Base-by-base conservation (phyloP, 1,140 invertebrate genomes). In the Wiebesia pumilae region DNA sequence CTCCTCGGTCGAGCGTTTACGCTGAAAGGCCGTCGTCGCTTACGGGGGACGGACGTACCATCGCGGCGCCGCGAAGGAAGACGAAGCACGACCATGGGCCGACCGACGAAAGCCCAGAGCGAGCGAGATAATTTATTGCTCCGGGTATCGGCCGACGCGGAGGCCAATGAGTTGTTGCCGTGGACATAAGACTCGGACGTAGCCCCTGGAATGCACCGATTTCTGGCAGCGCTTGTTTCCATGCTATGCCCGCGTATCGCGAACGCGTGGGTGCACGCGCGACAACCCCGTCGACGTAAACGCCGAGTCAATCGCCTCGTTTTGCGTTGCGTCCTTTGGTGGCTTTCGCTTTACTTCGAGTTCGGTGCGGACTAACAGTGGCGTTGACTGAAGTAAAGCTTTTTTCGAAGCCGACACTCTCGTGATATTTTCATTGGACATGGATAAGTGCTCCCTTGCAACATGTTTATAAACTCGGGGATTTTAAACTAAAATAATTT, bases 101-200 rank as follows among this genome's bases (percentile, higher is more conserved):
- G 51, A 9, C 51, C 51, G 51, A 47, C 43, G 43, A 47, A 12
- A 35, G 33, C 35, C 21, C 33, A 38, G 12, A 21, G 21, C 30
- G 73, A 43, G 51, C 38, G 14, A 81, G n/a, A 80, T 87, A 87
- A 87, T 87, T 87, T 87, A 87, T 83, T 24, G 81, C 33, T 2
- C n/a, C 58, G n/a, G 0, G 40, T 30, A 80, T 81, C 78, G 62
- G 9, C 80, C 14, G 51, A 7, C 2, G 51, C 51, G 51, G 51
- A 54, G 51, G 51, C 51, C 85, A 83, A 87, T 83, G 85, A 87
- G 81, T 87, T 83, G 81, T 83, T 69, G 81, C 79, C 81, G 30
- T 79, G 83, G 69, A 69, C 24, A 30, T 54, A 75, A 12, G 33
- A 40, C 27, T 10, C 51, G 54, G 35, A 35, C 43, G 40, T n/a